Evolutionary conservation across 2,113 vertebrate species (phyloP).

Genomic region (Psilopogon haemacephalus): DNA sequence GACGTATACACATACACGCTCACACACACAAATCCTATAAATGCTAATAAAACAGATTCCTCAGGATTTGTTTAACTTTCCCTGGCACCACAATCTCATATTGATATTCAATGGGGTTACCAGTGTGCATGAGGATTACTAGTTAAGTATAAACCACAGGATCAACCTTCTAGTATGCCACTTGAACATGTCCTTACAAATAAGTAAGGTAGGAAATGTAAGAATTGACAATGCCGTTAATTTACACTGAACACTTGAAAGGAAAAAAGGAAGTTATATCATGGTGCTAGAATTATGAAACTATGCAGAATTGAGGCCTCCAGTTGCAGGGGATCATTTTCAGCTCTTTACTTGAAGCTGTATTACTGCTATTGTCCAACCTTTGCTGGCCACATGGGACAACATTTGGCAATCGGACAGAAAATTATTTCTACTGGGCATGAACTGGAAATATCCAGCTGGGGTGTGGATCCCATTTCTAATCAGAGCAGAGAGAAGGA

Average conservation of each 20-base stretch:
- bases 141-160: not conserved
- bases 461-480: constrained; percentile 37
- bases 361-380: constrained; percentile 50
- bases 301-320: constrained; percentile 43
- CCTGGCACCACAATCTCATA: not conserved
- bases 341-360: constrained; percentile 47
- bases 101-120: not conserved
- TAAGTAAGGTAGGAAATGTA: not conserved
- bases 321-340: constrained; percentile 45
- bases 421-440: constrained; percentile 42
- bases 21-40: constrained; percentile 52
- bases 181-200: not conserved
- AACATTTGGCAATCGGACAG: constrained; percentile 25
- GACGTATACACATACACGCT: constrained; percentile 21
- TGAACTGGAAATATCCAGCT: constrained; percentile 50
- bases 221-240: not conserved
- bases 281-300: not conserved
- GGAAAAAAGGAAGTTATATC: constrained; percentile 37
- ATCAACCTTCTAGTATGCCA: constrained; percentile 16
- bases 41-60: constrained; percentile 63
- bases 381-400: constrained; percentile 50
- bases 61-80: constrained; percentile 51
- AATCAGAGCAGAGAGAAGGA: not conserved
- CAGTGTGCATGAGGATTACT: constrained; percentile 2
- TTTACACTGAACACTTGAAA: not conserved